Conservation (phyloP, 2,113 vertebrate species). For the Cariama cristata region DNA sequence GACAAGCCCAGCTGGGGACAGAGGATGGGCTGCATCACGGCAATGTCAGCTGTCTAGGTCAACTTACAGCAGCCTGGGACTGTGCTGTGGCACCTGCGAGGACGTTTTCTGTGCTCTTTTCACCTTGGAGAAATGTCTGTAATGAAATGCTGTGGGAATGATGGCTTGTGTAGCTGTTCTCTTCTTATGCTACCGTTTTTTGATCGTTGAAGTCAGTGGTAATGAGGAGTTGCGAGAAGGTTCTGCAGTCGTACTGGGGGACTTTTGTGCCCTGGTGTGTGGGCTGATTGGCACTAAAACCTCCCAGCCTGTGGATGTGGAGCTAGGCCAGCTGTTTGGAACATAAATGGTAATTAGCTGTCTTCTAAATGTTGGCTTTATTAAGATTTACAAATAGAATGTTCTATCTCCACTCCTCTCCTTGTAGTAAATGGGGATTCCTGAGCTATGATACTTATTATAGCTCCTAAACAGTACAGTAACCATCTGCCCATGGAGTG, state of each 20-base stretch:
- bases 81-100: not conserved
- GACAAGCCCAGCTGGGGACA: not conserved
- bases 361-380: constrained; percentile 2
- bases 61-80: not conserved
- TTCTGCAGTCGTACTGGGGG: not conserved
- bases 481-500: not conserved
- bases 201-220: not conserved
- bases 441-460: rapidly evolving
- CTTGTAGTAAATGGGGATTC: not conserved
- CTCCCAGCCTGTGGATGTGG: not conserved
- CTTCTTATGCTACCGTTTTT: not conserved
- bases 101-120: not conserved
- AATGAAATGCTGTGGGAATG: not conserved
- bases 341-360: not conserved
- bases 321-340: constrained; percentile 18
- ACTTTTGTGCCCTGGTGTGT: constrained; percentile 11
- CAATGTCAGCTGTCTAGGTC: not conserved
- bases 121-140: not conserved
- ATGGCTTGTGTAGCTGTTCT: not conserved
- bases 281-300: constrained; percentile 1
- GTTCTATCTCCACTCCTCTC: not conserved
- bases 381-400: not conserved
- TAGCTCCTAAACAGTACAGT: not conserved
- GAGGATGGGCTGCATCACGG: not conserved
- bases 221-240: not conserved